phyloP scores from a whole-genome alignment of 2,888 invertebrate species.

The Sinodicranocentrus sp. region DNA sequence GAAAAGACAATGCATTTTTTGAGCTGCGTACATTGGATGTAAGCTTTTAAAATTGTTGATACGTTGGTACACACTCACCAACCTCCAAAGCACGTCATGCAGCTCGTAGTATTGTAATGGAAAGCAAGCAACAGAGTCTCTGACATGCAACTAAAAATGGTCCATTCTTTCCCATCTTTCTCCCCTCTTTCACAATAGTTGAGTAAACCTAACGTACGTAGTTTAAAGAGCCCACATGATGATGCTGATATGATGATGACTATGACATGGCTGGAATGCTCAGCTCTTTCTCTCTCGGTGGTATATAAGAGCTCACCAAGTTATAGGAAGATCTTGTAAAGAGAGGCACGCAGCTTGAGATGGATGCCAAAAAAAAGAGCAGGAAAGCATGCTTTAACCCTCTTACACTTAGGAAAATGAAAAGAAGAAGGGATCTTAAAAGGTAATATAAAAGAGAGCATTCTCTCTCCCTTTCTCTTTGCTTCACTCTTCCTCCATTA shows the following conservation, averaged over 20 bases:
- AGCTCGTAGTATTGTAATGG: too few relatives aligned
- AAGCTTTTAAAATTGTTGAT: too few relatives aligned
- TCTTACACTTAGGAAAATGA: conserved; percentile 36
- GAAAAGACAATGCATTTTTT: not conserved
- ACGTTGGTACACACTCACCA: too few relatives aligned
- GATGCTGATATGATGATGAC: conserved; percentile 4
- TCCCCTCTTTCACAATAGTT: not conserved
- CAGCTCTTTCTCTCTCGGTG: not conserved
- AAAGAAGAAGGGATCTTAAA: conserved; percentile 36
- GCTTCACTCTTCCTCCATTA: not conserved
- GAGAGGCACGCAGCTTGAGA: conserved; percentile 21
- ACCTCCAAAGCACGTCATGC: not conserved
- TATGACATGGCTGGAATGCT: conserved; percentile 33
- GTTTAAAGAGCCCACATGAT: conserved; percentile 30
- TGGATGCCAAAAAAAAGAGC: conserved; percentile 17
- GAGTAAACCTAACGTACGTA: not conserved
- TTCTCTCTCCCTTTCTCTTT: conserved; percentile 11
- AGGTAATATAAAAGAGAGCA: conserved; percentile 38
- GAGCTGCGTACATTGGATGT: too few relatives aligned
- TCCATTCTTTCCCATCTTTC: conserved; percentile 4
- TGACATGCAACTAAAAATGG: conserved; percentile 20
- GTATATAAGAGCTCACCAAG: not conserved
- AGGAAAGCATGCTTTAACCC: conserved; percentile 26
- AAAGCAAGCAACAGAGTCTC: conserved; percentile 28
- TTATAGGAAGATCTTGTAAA: not conserved